phyloP scores from a whole-genome alignment of 2,113 vertebrate genomes.

The Muscicapa adusta region DNA sequence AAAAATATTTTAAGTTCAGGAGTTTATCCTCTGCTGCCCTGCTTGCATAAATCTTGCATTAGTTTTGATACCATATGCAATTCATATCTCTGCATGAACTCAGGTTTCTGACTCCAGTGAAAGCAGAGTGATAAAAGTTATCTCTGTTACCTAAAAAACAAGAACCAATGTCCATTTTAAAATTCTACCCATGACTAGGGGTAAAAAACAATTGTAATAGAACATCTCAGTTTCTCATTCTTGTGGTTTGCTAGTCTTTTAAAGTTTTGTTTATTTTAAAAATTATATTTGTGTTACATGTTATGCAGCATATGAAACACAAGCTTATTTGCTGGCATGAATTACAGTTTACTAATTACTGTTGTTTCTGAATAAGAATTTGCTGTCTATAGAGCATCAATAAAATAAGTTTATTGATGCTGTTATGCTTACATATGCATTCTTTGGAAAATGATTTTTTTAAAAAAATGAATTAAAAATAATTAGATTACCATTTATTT shows the following conservation, averaged over 20 bases:
- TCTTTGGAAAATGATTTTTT: not conserved
- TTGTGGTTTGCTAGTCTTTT: not conserved
- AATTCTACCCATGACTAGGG: not conserved
- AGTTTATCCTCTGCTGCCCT: not conserved
- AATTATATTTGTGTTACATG: not conserved
- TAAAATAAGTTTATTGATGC: not conserved
- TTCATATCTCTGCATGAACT: not conserved
- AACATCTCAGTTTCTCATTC: not conserved
- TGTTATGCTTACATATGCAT: not conserved
- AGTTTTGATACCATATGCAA: not conserved
- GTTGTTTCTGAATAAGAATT: not conserved
- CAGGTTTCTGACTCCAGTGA: not conserved
- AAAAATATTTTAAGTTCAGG: not conserved
- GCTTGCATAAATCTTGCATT: not conserved
- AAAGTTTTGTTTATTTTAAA: not conserved
- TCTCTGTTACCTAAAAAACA: not conserved
- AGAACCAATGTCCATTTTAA: not conserved
- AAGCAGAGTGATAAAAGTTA: not conserved
- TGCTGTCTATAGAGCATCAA: not conserved
- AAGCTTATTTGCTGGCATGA: not conserved
- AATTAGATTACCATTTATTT: not conserved
- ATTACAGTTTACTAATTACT: not conserved
- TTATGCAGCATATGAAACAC: not conserved
- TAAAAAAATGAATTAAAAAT: not conserved
- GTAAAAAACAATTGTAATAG: not conserved